Conservation (phyloP, 2,797 vertebrate species). For the Rousettus madagascariensis region DNA sequence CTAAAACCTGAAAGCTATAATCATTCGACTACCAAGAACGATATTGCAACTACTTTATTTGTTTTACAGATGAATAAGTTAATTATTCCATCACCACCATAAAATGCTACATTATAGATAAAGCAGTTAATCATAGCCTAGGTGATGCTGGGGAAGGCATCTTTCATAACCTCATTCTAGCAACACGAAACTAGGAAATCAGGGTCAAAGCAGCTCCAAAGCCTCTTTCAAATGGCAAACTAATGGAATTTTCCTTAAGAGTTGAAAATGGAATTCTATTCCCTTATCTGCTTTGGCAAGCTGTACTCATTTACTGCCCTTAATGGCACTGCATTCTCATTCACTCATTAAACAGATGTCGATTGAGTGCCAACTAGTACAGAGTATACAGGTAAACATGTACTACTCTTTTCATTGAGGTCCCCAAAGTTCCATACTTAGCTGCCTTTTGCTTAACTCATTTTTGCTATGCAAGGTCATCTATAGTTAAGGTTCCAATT, state of each 20-base stretch:
- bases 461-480: neutral
- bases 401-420: neutral
- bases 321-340: neutral
- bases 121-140: neutral
- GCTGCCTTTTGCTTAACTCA: neutral
- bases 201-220: neutral
- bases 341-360: neutral
- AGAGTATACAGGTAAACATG: neutral
- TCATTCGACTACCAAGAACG: neutral
- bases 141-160: neutral
- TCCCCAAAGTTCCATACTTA: neutral
- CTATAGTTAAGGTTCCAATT: neutral
- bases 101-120: neutral
- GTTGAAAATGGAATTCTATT: neutral
- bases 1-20: neutral
- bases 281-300: neutral
- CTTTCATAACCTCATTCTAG: neutral
- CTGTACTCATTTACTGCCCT: neutral
- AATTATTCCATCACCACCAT: neutral
- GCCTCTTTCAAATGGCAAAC: neutral
- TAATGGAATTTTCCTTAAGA: neutral
- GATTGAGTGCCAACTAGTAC: neutral
- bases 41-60: neutral
- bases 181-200: neutral
- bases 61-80: neutral